Percentiles rank a stretch among this genome's conserved stretches.
These are phyloP conservation scores for Pipistrellus pipistrellus DNA, from an alignment of 2,797 vertebrate genomes.

Conservation along the genomic window DNA sequence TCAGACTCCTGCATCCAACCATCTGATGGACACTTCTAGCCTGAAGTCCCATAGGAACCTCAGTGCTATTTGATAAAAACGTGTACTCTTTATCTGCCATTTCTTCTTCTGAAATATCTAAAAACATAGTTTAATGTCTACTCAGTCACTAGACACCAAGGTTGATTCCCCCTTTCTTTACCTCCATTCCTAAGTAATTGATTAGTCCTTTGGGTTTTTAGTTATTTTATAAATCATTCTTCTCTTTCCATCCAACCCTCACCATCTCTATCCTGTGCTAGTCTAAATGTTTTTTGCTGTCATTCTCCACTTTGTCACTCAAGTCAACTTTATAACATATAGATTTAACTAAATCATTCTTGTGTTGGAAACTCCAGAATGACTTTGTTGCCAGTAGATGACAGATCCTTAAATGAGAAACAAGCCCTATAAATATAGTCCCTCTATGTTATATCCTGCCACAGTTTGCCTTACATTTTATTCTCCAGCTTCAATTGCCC, in stretches of 20 bases:
- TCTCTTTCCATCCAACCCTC: background rate
- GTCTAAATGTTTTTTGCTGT: background rate
- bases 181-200: background rate
- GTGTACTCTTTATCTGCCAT: rapidly evolving
- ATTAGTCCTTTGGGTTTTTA: background rate
- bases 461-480: background rate
- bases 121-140: background rate
- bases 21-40: background rate
- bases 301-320: background rate
- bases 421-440: rapidly evolving
- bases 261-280: background rate
- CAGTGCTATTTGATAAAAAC: background rate
- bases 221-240: background rate
- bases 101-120: background rate
- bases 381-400: background rate
- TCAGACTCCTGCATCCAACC: background rate
- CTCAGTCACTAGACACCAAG: background rate
- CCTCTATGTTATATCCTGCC: background rate
- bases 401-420: background rate
- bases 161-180: background rate
- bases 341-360: background rate
- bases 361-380: background rate
- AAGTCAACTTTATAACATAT: background rate
- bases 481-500: background rate
- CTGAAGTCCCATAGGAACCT: background rate